phyloP scores from a whole-genome alignment of 2,797 vertebrate genomes.

The Tinamus major region DNA sequence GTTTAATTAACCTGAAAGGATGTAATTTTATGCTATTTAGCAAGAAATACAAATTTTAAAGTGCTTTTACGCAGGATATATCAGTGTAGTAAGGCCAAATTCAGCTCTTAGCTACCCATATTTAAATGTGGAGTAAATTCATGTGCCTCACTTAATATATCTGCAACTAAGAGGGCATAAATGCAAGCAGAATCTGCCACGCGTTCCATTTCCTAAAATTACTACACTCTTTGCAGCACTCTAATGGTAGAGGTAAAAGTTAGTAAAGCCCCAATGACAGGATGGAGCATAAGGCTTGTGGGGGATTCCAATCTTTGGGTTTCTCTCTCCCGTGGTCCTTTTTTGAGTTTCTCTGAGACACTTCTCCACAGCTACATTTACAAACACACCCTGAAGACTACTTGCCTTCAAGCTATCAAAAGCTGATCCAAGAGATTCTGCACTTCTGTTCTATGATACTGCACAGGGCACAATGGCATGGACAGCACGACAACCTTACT shows the following conservation, averaged over 20 bases:
- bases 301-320: not conserved
- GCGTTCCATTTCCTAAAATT: not conserved
- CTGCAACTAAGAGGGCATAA: not conserved
- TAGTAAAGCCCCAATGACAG: not conserved
- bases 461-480: not conserved
- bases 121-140: not conserved
- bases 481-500: not conserved
- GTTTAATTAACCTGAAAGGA: conserved; percentile 71
- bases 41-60: conserved; percentile 60
- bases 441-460: not conserved
- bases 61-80: not conserved
- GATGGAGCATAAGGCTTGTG: not conserved
- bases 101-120: not conserved
- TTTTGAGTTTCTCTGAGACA: not conserved
- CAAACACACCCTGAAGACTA: not conserved
- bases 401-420: not conserved
- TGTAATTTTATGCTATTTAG: conserved; percentile 69
- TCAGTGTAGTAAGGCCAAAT: not conserved
- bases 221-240: not conserved
- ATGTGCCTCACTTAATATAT: not conserved
- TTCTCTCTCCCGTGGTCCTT: not conserved
- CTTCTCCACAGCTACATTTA: not conserved
- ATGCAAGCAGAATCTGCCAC: not conserved
- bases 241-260: not conserved
- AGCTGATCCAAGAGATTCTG: not conserved